These are phyloP conservation scores for Megaceryle maxima DNA, from an alignment of 2,113 vertebrate genomes.

Conservation along the genomic window DNA sequence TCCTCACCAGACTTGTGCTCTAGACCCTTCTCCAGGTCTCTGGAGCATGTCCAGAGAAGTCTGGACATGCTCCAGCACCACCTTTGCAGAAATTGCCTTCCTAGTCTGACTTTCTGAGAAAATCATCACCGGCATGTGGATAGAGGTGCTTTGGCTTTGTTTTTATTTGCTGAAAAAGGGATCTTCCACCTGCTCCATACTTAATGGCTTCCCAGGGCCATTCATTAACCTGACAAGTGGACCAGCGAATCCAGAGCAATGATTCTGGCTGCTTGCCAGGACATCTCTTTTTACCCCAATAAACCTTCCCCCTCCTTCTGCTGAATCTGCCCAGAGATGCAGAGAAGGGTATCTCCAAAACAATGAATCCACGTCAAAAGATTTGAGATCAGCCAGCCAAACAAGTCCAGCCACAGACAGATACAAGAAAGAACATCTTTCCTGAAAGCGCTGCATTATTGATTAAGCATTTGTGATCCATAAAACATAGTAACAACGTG, in stretches of 20 bases:
- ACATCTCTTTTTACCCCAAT: not conserved
- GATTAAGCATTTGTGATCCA: constrained; percentile 49
- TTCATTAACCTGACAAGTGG: not conserved
- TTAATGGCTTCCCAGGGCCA: not conserved
- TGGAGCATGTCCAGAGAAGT: too few relatives aligned
- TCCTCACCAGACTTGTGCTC: not conserved
- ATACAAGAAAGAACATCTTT: not conserved
- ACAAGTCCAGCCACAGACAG: constrained; percentile 1
- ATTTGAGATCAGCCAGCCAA: constrained; percentile 18
- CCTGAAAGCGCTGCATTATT: constrained; percentile 13
- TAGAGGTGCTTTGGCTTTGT: not conserved
- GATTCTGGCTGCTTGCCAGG: not conserved
- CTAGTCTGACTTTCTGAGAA: not conserved
- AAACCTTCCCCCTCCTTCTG: not conserved
- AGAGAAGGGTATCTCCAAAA: not conserved
- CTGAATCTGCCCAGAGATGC: constrained; percentile 14
- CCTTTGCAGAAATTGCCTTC: not conserved
- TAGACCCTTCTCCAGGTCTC: not conserved
- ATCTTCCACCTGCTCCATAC: not conserved
- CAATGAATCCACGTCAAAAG: not conserved
- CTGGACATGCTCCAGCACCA: too few relatives aligned
- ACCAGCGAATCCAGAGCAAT: not conserved
- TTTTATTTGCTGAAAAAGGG: not conserved
- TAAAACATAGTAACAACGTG: not conserved
- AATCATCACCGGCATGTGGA: not conserved